These are phyloP conservation scores for Melolontha melolontha DNA, from an alignment of 2,888 invertebrate genomes.

Conservation along the genomic window DNA sequence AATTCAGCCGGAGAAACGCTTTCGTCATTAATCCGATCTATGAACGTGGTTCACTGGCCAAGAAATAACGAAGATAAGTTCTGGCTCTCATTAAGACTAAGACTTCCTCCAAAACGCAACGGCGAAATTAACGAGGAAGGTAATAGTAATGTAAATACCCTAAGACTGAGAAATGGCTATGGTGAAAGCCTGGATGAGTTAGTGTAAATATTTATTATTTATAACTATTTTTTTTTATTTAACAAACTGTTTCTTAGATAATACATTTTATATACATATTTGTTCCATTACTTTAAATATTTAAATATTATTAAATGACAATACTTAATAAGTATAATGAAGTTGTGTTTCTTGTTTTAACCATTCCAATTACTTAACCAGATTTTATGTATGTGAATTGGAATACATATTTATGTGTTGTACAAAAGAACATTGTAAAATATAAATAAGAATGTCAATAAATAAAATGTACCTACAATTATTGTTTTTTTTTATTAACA, in stretches of 20 bases:
- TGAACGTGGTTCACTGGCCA: constrained; percentile 68
- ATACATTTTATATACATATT: constrained; percentile 38
- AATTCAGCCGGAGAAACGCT: constrained; percentile 68
- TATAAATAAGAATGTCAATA: constrained; percentile 8
- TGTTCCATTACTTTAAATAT: constrained; percentile 41
- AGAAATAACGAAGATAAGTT: constrained; percentile 62
- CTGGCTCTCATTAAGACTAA: constrained; percentile 75
- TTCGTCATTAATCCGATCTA: constrained; percentile 65
- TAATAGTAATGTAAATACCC: constrained; percentile 46
- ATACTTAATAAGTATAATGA: constrained; percentile 40
- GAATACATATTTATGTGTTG: constrained; percentile 24
- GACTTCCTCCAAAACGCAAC: constrained; percentile 69
- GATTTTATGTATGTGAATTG: constrained; percentile 22
- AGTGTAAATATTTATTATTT: constrained; percentile 56
- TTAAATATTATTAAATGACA: constrained; percentile 39
- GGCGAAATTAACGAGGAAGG: constrained; percentile 38
- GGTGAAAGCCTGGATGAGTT: constrained; percentile 58
- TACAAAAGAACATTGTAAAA: constrained; percentile 33
- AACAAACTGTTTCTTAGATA: constrained; percentile 42
- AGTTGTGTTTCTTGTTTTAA: constrained; percentile 40
- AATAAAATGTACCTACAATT: constrained; percentile 9
- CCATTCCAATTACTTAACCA: constrained; percentile 28
- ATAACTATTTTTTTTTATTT: constrained; percentile 42
- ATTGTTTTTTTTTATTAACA: neutral
- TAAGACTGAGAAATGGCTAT: constrained; percentile 58